Conservation (phyloP, 2,888 invertebrate species). For the Dermolepida albohirtum region DNA sequence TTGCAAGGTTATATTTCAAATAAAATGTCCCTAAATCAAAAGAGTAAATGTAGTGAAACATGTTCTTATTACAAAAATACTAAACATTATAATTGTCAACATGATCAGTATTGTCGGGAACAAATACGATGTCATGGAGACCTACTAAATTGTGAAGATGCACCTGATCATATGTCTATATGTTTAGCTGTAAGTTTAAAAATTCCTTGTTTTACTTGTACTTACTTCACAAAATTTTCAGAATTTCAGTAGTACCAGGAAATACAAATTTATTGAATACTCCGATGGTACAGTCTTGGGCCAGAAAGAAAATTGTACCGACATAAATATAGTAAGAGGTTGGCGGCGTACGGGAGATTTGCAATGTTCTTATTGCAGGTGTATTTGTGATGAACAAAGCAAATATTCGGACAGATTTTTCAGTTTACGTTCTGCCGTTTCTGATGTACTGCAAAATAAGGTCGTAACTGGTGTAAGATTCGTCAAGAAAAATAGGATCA, state of each 20-base stretch:
- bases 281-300: conserved; percentile 77
- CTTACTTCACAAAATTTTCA: conserved; percentile 42
- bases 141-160: conserved; percentile 47
- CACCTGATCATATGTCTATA: conserved; percentile 64
- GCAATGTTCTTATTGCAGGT: conserved; percentile 75
- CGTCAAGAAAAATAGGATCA: conserved; percentile 79
- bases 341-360: conserved; percentile 87
- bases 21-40: conserved; percentile 81
- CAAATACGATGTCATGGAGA: conserved; percentile 2
- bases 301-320: conserved; percentile 66
- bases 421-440: conserved; percentile 62
- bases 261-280: conserved; percentile 83
- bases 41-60: conserved; percentile 75
- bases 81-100: background rate
- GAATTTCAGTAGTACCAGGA: conserved; percentile 64
- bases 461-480: conserved; percentile 85
- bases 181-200: conserved; percentile 51
- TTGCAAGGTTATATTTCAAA: conserved; percentile 86
- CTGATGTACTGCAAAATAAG: conserved; percentile 58
- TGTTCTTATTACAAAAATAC: conserved; percentile 8
- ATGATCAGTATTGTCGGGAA: background rate
- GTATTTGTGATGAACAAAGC: conserved; percentile 68
- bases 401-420: conserved; percentile 67
- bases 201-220: conserved; percentile 23
- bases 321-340: conserved; percentile 71